Evolutionary conservation across 2,888 invertebrate species (phyloP).

Genomic region (Antheraea yamamai): DNA sequence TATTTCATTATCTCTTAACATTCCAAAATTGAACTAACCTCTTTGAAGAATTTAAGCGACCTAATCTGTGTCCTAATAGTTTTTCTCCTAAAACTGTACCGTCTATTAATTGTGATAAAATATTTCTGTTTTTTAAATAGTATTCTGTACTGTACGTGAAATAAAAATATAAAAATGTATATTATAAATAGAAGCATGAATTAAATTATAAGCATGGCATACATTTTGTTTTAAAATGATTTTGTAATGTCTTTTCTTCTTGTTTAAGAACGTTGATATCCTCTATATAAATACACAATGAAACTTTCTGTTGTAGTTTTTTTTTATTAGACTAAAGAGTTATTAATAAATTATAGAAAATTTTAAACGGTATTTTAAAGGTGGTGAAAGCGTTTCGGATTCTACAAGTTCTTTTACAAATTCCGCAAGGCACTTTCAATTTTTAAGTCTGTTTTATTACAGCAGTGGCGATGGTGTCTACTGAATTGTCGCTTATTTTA

Average conservation of each 20-base stretch:
- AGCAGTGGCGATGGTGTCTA: too few relatives aligned
- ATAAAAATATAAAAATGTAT: not conserved
- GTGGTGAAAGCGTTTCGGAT: not conserved
- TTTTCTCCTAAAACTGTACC: not conserved
- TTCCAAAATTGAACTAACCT: not conserved
- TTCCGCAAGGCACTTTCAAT: not conserved
- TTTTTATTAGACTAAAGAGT: not conserved
- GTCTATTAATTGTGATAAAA: not conserved
- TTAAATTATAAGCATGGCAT: not conserved
- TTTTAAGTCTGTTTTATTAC: not conserved
- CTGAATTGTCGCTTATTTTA: not conserved
- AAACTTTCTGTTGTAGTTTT: constrained; percentile 1
- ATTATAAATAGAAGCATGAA: not conserved
- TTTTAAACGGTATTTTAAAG: too few relatives aligned
- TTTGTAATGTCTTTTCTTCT: not conserved
- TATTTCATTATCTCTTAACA: not conserved
- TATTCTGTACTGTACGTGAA: not conserved
- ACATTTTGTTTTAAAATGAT: not conserved
- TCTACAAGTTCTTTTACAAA: not conserved
- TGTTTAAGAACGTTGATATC: not conserved
- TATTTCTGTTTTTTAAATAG: not conserved
- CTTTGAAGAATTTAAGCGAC: not conserved
- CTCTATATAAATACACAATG: constrained; percentile 2
- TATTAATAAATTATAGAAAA: not conserved
- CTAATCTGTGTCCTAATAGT: not conserved